phyloP scores from a whole-genome alignment of 2,888 invertebrate genomes.

The Apodemia duryi region DNA sequence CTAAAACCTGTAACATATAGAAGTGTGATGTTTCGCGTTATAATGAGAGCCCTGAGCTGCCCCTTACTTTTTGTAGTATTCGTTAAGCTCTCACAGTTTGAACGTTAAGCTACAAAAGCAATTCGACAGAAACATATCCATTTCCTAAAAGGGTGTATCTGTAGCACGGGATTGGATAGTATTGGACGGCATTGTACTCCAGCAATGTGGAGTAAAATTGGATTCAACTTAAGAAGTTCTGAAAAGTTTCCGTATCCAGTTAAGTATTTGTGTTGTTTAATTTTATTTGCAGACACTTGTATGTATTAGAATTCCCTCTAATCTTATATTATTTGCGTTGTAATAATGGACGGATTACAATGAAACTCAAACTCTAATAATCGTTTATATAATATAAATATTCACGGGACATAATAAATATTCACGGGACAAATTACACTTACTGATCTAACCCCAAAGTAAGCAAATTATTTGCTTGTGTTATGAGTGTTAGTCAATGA shows the following conservation, averaged over 20 bases:
- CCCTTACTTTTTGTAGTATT: background rate
- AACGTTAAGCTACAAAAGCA: conserved; percentile 2
- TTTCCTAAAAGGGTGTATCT: background rate
- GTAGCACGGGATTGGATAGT: conserved; percentile 10
- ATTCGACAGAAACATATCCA: conserved; percentile 6
- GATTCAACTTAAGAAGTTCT: background rate
- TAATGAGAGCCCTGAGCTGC: too few relatives aligned
- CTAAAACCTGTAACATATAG: background rate
- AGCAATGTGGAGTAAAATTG: conserved; percentile 6
- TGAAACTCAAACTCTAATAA: too few relatives aligned
- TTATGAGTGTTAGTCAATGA: too few relatives aligned
- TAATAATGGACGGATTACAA: too few relatives aligned
- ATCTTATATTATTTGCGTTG: too few relatives aligned
- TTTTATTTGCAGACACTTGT: background rate
- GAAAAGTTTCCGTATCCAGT: background rate
- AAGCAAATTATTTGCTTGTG: too few relatives aligned
- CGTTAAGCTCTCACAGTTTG: background rate
- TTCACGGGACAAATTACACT: too few relatives aligned
- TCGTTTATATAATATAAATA: too few relatives aligned
- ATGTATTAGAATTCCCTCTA: background rate
- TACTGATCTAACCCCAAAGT: too few relatives aligned
- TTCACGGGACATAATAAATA: too few relatives aligned
- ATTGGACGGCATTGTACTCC: conserved; percentile 13
- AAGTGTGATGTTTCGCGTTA: background rate
- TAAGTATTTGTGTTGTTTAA: conserved; percentile 3